Evolutionary conservation across 2,797 vertebrate species (phyloP), one percentile per base, ranked within the genome.

Genomic region (Anolis apletophallus): DNA sequence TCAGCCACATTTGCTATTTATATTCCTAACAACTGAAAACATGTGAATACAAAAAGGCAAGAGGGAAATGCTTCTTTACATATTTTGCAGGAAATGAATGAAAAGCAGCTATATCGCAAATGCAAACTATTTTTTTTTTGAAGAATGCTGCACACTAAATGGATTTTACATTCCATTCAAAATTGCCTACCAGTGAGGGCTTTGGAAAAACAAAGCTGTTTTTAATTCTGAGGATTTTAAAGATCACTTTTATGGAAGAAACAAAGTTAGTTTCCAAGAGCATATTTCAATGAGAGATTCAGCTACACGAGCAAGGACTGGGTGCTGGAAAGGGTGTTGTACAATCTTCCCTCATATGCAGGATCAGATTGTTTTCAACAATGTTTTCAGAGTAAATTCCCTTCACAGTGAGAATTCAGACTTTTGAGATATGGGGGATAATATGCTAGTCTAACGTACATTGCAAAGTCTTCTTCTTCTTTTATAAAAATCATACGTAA

Each of bases 1-100:
- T 91, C 89, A 21, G 46, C 64, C 77, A 90, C 52, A 88, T 59
- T 81, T 88, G 89, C 91, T 78, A 91, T 68, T 79, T 23, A 55
- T 55, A 83, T 82, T 81, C 86, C 67, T 81, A 90, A 80, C 87
- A 81, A 87, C n/a, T 72, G 50, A 88, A 88, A 88, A 88, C 23
- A 46, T 67, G 84, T 85, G 92, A 87, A 93, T 85, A 91, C 23
- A 46, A 87, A 90, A 85, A 84, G 2, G 1, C 11, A 85, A 73
- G 80, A 73, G 83, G n/a, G 52, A 84, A 87, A 61, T 46, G 26
- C 50, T 86, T 64, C 67, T 89, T 83, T 84, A 85, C 72, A 52
- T 85, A 85, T 8, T 59, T 81, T 87, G 46, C 26, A 77, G 59
- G n/a, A 50, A 69, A 83, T 14, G 61, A 91, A 84, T 55, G 72